These are phyloP conservation scores for Sterrhoptilus dennistouni DNA, from an alignment of 2,113 vertebrate species.

Conservation along the genomic window DNA sequence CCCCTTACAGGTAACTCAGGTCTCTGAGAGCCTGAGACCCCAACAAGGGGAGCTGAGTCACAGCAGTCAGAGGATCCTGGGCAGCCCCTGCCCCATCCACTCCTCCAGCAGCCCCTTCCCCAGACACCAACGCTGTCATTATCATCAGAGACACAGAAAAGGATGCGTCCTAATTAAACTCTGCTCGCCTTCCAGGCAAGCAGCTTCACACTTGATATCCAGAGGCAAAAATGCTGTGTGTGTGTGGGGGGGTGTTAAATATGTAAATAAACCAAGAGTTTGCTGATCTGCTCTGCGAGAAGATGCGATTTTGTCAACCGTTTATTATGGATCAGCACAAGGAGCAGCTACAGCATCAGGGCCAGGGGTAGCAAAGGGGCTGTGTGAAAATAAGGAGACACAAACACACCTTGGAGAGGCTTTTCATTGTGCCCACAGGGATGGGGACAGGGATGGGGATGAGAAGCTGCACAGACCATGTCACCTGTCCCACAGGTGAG, in stretches of 20 bases:
- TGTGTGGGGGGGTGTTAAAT: neutral
- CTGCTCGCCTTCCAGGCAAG: neutral
- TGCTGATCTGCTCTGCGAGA: neutral
- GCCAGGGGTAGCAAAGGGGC: neutral
- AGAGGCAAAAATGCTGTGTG: neutral
- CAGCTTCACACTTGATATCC: neutral
- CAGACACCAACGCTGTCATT: neutral
- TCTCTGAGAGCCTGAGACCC: neutral
- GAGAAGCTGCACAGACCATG: neutral
- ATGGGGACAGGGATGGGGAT: neutral
- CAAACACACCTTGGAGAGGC: neutral
- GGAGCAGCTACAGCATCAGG: neutral
- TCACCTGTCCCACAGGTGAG: neutral
- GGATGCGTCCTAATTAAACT: neutral
- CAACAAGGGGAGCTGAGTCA: neutral
- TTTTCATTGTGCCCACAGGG: neutral
- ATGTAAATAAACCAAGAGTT: neutral
- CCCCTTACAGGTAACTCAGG: neutral
- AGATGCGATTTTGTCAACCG: neutral
- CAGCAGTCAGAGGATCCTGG: neutral
- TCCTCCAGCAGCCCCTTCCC: neutral
- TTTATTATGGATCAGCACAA: neutral
- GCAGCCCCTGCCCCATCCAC: neutral
- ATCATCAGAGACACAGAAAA: neutral
- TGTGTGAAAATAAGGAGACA: neutral